Percentiles rank a stretch among this genome's conserved stretches.
phyloP scores from a whole-genome alignment of 1,140 invertebrate species.

The Zaprionus nigranus region DNA sequence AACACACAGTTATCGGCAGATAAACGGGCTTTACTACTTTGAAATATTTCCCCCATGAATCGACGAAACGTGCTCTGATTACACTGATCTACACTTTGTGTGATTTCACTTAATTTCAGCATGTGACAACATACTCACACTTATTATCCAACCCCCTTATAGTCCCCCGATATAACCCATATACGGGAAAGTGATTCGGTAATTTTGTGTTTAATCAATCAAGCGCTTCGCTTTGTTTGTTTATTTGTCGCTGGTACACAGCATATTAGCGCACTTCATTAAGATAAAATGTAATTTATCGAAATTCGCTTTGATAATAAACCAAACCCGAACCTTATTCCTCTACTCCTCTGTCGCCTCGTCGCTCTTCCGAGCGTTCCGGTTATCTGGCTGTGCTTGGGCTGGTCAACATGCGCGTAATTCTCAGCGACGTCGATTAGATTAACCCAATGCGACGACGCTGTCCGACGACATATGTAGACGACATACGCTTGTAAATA shows the following conservation, averaged over 20 bases:
- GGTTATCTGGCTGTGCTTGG: conserved; percentile 54
- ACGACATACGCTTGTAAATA: conserved; percentile 12
- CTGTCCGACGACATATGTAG: background rate
- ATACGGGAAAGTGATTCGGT: conserved; percentile 54
- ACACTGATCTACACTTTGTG: conserved; percentile 5
- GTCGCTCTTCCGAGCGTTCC: conserved; percentile 11
- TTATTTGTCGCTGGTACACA: conserved; percentile 36
- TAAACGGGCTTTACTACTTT: background rate
- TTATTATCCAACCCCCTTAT: conserved; percentile 16
- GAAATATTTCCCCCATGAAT: background rate
- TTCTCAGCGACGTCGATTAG: conserved; percentile 69
- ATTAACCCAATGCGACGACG: conserved; percentile 52
- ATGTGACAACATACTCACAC: conserved; percentile 18
- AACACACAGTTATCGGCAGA: background rate
- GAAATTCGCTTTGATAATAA: conserved; percentile 58
- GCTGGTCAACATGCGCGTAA: conserved; percentile 61
- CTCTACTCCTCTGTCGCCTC: background rate
- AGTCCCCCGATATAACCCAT: background rate
- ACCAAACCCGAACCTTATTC: conserved; percentile 22
- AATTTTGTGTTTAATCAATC: conserved; percentile 79
- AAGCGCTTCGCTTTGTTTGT: conserved; percentile 53
- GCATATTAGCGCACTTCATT: conserved; percentile 66
- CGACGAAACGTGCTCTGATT: background rate
- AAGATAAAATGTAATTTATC: conserved; percentile 78
- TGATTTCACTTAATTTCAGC: conserved; percentile 11